Conservation (phyloP, 2,113 vertebrate species). For the Eublepharis macularius region DNA sequence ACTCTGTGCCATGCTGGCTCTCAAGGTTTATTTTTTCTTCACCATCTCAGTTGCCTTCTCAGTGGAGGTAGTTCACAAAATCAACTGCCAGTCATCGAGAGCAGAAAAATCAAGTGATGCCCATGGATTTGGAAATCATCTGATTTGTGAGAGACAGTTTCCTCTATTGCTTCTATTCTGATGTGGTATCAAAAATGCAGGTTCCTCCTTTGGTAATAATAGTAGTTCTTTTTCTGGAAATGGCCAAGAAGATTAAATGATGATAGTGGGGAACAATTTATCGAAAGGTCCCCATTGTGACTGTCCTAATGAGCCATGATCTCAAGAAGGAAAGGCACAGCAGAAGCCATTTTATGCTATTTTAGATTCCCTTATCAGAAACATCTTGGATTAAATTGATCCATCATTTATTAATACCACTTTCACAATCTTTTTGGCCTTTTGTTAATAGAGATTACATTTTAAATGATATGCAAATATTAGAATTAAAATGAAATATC, state of each 20-base stretch:
- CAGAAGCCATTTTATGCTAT: not conserved
- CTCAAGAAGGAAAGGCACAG: not conserved
- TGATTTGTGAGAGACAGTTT: not conserved
- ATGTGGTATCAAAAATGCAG: not conserved
- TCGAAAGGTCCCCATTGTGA: not conserved
- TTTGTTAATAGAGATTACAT: conserved; percentile 34
- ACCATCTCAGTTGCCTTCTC: not conserved
- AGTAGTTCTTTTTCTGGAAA: not conserved
- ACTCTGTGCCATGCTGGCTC: too few species aligned
- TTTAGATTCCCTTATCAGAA: conserved; percentile 32
- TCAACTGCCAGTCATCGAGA: not conserved
- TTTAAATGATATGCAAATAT: conserved; percentile 33
- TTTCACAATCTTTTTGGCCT: conserved; percentile 16
- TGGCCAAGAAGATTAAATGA: not conserved
- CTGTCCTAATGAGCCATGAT: not conserved
- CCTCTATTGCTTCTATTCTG: not conserved
- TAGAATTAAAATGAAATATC: conserved; percentile 15
- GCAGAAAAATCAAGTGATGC: not conserved
- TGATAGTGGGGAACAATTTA: conserved; percentile 11
- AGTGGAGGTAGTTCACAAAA: not conserved
- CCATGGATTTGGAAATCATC: not conserved
- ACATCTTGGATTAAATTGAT: conserved; percentile 42
- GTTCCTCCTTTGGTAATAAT: not conserved
- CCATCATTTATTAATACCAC: conserved; percentile 37
- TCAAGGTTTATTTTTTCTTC: too few species aligned